A percentile compares a stretch with the other conserved stretches of the same genome.
Evolutionary conservation across 2,113 vertebrate species (phyloP).

Genomic region (Hirundichthys speculiger): DNA sequence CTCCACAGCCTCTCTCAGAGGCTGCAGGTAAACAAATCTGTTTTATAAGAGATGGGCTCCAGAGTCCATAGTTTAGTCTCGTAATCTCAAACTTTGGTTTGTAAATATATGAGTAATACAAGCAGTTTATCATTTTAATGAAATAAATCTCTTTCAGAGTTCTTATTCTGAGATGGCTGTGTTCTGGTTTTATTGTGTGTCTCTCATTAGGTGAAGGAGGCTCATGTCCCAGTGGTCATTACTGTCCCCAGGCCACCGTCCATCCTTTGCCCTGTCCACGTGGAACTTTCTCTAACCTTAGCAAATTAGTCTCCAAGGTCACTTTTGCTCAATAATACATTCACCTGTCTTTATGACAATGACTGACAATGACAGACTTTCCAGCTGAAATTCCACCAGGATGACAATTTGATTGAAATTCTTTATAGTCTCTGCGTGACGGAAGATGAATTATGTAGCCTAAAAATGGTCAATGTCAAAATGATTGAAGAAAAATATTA

Average conservation of each 20-base stretch:
- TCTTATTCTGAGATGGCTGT: too few species aligned
- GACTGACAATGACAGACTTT: conserved; percentile 1
- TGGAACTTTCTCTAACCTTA: conserved; percentile 82
- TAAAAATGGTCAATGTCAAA: too few species aligned
- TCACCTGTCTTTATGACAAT: conserved; percentile 5
- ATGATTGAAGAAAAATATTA: too few species aligned
- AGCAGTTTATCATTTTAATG: neutral
- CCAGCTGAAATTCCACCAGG: neutral
- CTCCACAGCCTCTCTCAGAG: conserved; percentile 74
- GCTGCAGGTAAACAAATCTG: conserved; percentile 70
- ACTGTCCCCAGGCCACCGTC: conserved; percentile 81
- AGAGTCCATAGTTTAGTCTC: neutral
- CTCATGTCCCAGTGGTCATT: conserved; percentile 86
- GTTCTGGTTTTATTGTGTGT: conserved; percentile 22
- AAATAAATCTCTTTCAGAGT: too few species aligned
- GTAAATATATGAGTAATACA: neutral
- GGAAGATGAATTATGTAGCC: neutral
- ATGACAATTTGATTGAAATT: neutral
- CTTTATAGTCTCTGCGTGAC: neutral
- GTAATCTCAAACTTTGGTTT: too few species aligned
- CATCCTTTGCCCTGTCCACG: conserved; percentile 83
- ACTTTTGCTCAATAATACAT: conserved; percentile 18
- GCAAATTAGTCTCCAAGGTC: conserved; percentile 83
- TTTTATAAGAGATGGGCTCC: neutral
- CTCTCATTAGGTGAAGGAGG: conserved; percentile 80